Evolutionary conservation across 2,113 vertebrate species (phyloP).

Genomic region (Sphaerodactylus townsendi): DNA sequence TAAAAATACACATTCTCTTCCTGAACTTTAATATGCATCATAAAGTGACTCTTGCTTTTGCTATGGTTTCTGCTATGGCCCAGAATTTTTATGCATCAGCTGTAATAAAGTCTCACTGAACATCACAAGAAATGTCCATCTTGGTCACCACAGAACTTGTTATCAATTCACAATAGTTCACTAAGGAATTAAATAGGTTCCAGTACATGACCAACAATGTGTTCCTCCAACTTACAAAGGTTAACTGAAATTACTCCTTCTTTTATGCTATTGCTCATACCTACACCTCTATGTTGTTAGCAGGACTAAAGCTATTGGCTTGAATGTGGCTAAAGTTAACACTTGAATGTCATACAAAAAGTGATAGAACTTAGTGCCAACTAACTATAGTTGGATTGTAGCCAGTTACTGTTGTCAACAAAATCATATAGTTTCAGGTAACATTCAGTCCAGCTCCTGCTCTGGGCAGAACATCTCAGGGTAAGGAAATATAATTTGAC

Average conservation of each 20-base stretch:
- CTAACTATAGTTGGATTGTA: background rate
- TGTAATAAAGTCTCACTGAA: constrained; percentile 41
- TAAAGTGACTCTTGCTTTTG: constrained; percentile 48
- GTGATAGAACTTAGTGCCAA: background rate
- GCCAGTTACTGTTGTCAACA: too few relatives aligned
- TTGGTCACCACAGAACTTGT: background rate
- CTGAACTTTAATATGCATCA: constrained; percentile 65
- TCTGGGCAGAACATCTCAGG: too few relatives aligned
- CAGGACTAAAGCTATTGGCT: background rate
- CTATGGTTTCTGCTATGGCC: constrained; percentile 30
- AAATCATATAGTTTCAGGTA: too few relatives aligned
- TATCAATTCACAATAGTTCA: background rate
- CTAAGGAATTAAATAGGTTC: background rate
- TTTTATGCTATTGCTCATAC: background rate
- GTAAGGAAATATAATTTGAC: too few relatives aligned
- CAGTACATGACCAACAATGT: background rate
- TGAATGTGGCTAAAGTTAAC: background rate
- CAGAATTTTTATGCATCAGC: constrained; percentile 63
- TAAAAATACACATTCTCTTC: constrained; percentile 75
- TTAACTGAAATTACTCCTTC: background rate
- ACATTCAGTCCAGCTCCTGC: too few relatives aligned
- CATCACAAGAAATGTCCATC: background rate
- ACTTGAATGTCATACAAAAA: background rate
- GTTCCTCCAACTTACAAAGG: background rate
- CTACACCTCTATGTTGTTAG: too few relatives aligned